Evolutionary conservation across 2,888 invertebrate species (phyloP).

Genomic region (Amblyjoppa proteus): DNA sequence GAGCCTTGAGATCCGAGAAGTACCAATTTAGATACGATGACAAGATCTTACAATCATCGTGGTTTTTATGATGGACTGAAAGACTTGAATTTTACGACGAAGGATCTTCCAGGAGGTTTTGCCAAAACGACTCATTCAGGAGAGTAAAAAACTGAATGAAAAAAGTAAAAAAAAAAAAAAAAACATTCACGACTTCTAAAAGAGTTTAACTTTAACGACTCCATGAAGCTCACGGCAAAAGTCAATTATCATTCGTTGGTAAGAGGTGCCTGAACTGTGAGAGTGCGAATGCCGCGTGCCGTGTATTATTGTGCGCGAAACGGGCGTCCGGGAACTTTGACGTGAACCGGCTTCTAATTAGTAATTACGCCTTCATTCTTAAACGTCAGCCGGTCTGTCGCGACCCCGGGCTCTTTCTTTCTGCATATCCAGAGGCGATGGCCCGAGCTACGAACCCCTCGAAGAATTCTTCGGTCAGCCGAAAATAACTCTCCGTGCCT

Average conservation of each 20-base stretch:
- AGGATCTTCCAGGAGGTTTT: too few relatives aligned
- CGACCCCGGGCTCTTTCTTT: slow-evolving; percentile 35
- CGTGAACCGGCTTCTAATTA: slow-evolving; percentile 64
- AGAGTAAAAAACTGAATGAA: not conserved
- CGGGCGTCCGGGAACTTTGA: slow-evolving; percentile 51
- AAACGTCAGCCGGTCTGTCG: slow-evolving; percentile 49
- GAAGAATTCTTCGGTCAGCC: slow-evolving; percentile 15
- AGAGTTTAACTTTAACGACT: slow-evolving; percentile 56
- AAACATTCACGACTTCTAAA: slow-evolving; percentile 37
- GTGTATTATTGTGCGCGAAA: slow-evolving; percentile 53
- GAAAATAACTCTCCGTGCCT: slow-evolving; percentile 22
- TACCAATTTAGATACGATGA: too few relatives aligned
- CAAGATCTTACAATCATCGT: too few relatives aligned
- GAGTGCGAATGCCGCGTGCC: slow-evolving; percentile 41
- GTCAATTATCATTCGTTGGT: slow-evolving; percentile 51
- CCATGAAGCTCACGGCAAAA: slow-evolving; percentile 41
- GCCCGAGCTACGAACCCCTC: slow-evolving; percentile 45
- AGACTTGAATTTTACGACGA: too few relatives aligned
- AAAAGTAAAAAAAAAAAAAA: slow-evolving; percentile 42
- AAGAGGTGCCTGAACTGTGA: slow-evolving; percentile 18
- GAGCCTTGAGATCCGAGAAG: too few relatives aligned
- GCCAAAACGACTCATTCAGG: not conserved
- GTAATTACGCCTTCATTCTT: slow-evolving; percentile 63
- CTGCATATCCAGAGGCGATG: slow-evolving; percentile 11
- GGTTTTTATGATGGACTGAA: too few relatives aligned